These are phyloP conservation scores for Melanophora roralis DNA, from an alignment of 2,888 invertebrate species.

Conservation along the genomic window DNA sequence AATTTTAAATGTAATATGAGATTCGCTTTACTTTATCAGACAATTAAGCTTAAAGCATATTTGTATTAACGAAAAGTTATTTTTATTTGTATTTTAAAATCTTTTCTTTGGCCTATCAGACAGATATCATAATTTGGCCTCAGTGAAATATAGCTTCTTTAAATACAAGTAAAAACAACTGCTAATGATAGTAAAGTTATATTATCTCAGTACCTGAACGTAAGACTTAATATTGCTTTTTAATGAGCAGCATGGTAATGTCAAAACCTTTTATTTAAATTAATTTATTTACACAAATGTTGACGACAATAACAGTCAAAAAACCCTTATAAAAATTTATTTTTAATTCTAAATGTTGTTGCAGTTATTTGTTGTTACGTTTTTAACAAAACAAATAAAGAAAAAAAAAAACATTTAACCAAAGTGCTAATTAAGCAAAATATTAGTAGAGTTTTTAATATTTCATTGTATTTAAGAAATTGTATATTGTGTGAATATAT, in stretches of 20 bases:
- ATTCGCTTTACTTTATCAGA: too few species aligned
- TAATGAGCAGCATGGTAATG: not conserved
- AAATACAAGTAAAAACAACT: too few species aligned
- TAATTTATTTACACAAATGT: slow-evolving; percentile 19
- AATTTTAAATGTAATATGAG: too few species aligned
- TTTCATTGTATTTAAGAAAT: not conserved
- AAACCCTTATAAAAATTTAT: not conserved
- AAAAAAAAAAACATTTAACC: not conserved
- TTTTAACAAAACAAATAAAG: slow-evolving; percentile 10
- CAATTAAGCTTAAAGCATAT: too few species aligned
- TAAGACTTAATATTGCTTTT: not conserved
- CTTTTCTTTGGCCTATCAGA: too few species aligned
- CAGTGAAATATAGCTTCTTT: too few species aligned
- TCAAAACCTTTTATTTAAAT: slow-evolving; percentile 1
- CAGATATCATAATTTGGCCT: too few species aligned
- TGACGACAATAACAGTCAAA: not conserved
- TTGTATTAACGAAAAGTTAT: too few species aligned
- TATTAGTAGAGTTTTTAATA: slow-evolving; percentile 21
- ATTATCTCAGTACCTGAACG: too few species aligned
- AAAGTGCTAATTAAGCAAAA: slow-evolving; percentile 45
- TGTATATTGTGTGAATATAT: too few species aligned
- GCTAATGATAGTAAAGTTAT: too few species aligned
- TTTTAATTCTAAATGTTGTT: slow-evolving; percentile 5
- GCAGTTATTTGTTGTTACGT: slow-evolving; percentile 9
- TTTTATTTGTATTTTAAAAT: too few species aligned